Evolutionary conservation across 2,888 invertebrate species (phyloP).

Genomic region (Erebia ligea): DNA sequence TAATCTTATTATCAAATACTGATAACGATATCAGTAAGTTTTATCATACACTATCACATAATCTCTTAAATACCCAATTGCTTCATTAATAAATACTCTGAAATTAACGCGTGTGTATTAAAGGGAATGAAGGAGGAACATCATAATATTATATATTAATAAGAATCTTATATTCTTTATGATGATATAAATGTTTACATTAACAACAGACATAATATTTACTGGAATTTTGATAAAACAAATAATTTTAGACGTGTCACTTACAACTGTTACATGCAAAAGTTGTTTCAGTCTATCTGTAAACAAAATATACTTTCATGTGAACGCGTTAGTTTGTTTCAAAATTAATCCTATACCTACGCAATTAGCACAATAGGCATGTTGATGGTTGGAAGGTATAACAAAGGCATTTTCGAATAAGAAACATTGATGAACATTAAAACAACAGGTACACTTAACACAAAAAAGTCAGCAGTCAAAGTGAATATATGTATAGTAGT

Average conservation of each 20-base stretch:
- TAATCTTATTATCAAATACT: conserved; percentile 21
- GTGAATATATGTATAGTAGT: no score
- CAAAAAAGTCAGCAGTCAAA: not conserved
- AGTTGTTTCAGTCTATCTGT: conserved; percentile 22
- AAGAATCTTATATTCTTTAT: not conserved
- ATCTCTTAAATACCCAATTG: conserved; percentile 15
- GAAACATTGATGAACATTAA: conserved; percentile 18
- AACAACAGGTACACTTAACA: conserved; percentile 8
- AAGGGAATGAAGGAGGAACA: not conserved
- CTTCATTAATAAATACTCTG: not conserved
- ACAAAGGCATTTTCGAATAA: conserved; percentile 71
- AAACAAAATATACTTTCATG: conserved; percentile 52
- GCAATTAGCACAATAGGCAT: conserved; percentile 51
- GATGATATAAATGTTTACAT: no score
- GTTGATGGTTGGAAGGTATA: conserved; percentile 60
- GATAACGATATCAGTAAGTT: conserved; percentile 15
- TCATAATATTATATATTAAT: not conserved
- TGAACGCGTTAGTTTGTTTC: conserved; percentile 64
- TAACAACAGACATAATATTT: no score
- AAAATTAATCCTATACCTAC: conserved; percentile 56
- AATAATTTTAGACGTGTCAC: not conserved
- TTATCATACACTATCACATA: conserved; percentile 21
- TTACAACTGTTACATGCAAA: conserved; percentile 9
- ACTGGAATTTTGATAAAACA: not conserved
- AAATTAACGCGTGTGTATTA: not conserved